phyloP scores from a whole-genome alignment of 1,140 invertebrate genomes.

The Halesus radiatus region DNA sequence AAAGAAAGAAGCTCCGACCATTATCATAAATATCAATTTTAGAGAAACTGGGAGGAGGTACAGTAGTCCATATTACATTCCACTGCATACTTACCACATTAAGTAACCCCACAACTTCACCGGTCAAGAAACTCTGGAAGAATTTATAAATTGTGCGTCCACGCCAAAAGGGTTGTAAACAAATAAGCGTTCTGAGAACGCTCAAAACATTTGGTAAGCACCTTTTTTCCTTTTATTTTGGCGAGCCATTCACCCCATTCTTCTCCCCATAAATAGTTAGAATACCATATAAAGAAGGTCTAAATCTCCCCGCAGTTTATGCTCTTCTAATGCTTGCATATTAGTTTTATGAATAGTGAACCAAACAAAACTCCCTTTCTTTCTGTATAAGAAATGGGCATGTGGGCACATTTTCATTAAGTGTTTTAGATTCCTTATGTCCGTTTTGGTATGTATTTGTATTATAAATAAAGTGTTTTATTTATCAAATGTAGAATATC shows the following conservation, averaged over 20 bases:
- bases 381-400: background rate
- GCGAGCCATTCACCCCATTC: background rate
- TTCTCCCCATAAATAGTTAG: background rate
- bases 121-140: background rate
- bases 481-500: no score
- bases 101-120: conserved; percentile 30
- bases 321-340: conserved; percentile 53
- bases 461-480: no score
- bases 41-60: conserved; percentile 46
- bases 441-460: background rate
- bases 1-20: conserved; percentile 51
- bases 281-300: conserved; percentile 6
- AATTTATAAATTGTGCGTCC: background rate
- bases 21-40: conserved; percentile 59
- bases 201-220: no score
- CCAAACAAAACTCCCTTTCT: conserved; percentile 43
- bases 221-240: no score
- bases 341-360: conserved; percentile 56
- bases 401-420: conserved; percentile 50
- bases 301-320: conserved; percentile 21
- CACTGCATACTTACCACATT: conserved; percentile 52
- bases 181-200: no score
- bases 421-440: conserved; percentile 23
- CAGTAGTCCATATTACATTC: conserved; percentile 55
- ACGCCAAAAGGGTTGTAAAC: conserved; percentile 3